These are phyloP conservation scores for Dicranocentrus wangi DNA, from an alignment of 2,888 invertebrate species.

Conservation along the genomic window DNA sequence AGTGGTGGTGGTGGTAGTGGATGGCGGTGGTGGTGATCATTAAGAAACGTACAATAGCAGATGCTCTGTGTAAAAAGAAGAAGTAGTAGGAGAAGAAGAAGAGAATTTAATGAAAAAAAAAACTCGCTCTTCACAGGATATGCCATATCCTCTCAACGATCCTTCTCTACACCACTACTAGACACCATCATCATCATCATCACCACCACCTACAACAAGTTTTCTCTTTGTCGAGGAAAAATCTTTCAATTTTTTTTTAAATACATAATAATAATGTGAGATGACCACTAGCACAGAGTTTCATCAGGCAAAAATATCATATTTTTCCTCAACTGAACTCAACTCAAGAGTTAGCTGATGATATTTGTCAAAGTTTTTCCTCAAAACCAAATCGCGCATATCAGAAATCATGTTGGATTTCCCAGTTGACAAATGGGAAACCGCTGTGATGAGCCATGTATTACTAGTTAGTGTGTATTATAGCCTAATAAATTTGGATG, in stretches of 20 bases:
- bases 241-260: not conserved
- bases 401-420: not conserved
- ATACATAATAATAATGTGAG: not conserved
- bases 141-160: no score
- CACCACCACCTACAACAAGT: not conserved
- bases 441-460: no score
- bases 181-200: no score
- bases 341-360: not conserved
- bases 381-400: not conserved
- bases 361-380: not conserved
- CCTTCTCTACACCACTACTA: no score
- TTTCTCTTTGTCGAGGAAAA: not conserved
- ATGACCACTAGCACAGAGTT: not conserved
- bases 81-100: no score
- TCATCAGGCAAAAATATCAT: not conserved
- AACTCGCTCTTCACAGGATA: no score
- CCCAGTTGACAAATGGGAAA: not conserved
- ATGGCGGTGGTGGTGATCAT: no score
- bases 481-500: no score
- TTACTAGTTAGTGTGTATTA: no score
- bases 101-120: no score
- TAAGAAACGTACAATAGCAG: not conserved
- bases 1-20: no score
- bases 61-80: not conserved
- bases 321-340: not conserved